Percentiles rank a stretch among this genome's conserved stretches.
Evolutionary conservation across 2,888 invertebrate genomes (phyloP).

Genomic region (Drosophila prostipennis): DNA sequence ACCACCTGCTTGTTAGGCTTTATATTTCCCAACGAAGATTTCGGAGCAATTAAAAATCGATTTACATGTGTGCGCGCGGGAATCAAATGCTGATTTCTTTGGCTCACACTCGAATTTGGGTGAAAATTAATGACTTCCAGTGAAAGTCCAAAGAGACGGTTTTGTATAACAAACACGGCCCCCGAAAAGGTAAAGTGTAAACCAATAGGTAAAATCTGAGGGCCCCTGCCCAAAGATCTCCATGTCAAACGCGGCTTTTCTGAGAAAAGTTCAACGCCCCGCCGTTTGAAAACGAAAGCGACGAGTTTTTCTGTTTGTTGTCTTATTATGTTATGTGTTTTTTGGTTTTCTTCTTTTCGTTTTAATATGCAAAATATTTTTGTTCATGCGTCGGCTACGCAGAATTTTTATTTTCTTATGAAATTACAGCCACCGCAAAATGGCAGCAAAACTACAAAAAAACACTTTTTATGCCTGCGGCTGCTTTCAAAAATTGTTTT

Average conservation of each 20-base stretch:
- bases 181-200: constrained; percentile 36
- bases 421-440: constrained; percentile 30
- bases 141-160: constrained; percentile 55
- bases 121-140: constrained; percentile 72
- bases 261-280: constrained; percentile 63
- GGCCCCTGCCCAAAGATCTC: constrained; percentile 25
- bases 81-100: constrained; percentile 38
- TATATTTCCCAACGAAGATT: constrained; percentile 36
- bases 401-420: constrained; percentile 47
- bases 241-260: constrained; percentile 60
- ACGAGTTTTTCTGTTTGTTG: constrained; percentile 35
- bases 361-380: constrained; percentile 54
- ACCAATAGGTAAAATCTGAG: constrained; percentile 40
- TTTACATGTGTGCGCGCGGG: constrained; percentile 55
- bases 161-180: constrained; percentile 45
- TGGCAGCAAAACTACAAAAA: constrained; percentile 23
- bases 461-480: constrained; percentile 15
- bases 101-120: constrained; percentile 38
- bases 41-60: constrained; percentile 73
- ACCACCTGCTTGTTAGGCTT: constrained; percentile 44
- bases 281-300: constrained; percentile 70
- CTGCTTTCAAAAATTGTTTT: constrained; percentile 40
- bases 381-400: constrained; percentile 18
- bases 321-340: constrained; percentile 11
- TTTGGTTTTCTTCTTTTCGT: neutral